Evolutionary conservation across 1,140 invertebrate species (phyloP), one percentile per base, ranked within the genome.

Genomic region (Drosophila pectinifera): DNA sequence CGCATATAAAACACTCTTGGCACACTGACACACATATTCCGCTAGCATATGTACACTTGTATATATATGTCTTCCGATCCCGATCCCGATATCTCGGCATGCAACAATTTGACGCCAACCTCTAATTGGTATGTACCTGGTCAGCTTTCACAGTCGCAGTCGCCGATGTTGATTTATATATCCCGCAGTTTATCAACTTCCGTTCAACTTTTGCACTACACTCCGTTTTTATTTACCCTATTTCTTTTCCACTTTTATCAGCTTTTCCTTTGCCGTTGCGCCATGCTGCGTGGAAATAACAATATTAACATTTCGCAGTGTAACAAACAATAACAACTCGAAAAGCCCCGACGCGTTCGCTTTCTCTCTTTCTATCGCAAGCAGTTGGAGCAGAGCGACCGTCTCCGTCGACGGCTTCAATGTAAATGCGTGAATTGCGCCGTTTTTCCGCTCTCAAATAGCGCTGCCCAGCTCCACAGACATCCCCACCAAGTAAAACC

Each of bases 361-460:
- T 18, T 11, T 55, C 28, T 62, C 48, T 39, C 26, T 73, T 46
- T 42, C 20, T 39, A 13, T 14, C 34, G 34, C 59, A 36, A 34
- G 20, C 63, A 64, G 59, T 65, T 38, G 39, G 61, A 67, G 46
- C 43, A 39, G 51, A 36, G 70, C 72, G 42, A 43, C 82, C 78
- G 83, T 75, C 75, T 76, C 49, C 48, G 59, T 28, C 55, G 72
- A 86, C 83, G 70, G 41, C 56, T 88, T 53, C 41, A 68, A 76
- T 88, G 83, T 86, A 88, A 86, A 77, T 86, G 82, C 69, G 56
- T 67, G 68, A 49, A 73, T 69, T 58, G 51, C 58, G 53, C 64
- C 55, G 65, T 63, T 53, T 79, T 88, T 76, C 26, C 62, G 55
- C 83, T 73, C 79, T 83, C 79, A 88, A 83, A 83, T 83, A 86